Evolutionary conservation across 2,888 invertebrate species (phyloP).

Genomic region (Steinernema carpocapsae): DNA sequence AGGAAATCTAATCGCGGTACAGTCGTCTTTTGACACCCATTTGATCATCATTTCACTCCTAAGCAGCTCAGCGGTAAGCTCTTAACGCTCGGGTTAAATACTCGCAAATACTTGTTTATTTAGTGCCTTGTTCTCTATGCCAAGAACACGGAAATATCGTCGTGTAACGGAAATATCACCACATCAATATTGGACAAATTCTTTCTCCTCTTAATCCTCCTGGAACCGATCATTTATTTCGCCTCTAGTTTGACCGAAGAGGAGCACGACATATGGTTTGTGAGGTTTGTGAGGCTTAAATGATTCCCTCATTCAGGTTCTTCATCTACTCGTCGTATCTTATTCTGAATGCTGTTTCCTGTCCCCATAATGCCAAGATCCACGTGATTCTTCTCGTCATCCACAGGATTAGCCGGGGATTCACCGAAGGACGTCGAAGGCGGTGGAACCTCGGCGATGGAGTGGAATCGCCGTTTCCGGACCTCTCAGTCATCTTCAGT

Average conservation of each 20-base stretch:
- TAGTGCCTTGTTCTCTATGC: not conserved
- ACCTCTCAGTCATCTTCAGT: not conserved
- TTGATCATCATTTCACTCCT: not conserved
- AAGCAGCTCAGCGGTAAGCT: not conserved
- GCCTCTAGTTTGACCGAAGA: slow-evolving; percentile 63
- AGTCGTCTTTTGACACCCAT: not conserved
- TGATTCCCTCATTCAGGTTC: too few species aligned
- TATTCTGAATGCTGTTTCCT: not conserved
- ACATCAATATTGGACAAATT: not conserved
- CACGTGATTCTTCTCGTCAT: slow-evolving; percentile 38
- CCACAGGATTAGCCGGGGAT: slow-evolving; percentile 49
- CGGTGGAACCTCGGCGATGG: slow-evolving; percentile 54
- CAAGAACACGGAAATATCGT: too few species aligned
- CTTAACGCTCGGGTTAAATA: too few species aligned
- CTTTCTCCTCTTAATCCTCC: slow-evolving; percentile 26
- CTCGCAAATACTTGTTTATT: not conserved
- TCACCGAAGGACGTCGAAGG: slow-evolving; percentile 46
- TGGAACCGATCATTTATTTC: slow-evolving; percentile 47
- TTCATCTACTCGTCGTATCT: slow-evolving; percentile 14
- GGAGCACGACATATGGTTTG: slow-evolving; percentile 64
- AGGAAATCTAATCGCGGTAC: not conserved
- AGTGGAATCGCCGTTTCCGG: not conserved
- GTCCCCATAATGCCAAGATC: not conserved
- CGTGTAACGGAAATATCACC: too few species aligned
- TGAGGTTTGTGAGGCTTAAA: too few species aligned